Percentiles rank a stretch among this genome's conserved stretches.
These are phyloP conservation scores for Enteromius argenteus DNA, from an alignment of 2,797 vertebrate species.

Conservation along the genomic window DNA sequence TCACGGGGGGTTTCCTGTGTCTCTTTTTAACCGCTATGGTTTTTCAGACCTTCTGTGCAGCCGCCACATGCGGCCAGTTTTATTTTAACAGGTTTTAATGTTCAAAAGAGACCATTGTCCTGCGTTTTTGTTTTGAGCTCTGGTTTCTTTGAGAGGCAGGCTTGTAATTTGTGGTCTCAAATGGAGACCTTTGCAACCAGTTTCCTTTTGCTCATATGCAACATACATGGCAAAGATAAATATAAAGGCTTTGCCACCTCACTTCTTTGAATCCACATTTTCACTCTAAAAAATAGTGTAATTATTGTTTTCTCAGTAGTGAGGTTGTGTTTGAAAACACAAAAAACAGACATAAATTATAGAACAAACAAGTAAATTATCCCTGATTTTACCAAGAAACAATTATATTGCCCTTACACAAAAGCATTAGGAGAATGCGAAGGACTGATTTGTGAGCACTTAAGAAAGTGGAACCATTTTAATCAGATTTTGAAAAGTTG, in stretches of 20 bases:
- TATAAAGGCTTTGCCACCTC: conserved; percentile 52
- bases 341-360: conserved; percentile 27
- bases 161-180: conserved; percentile 67
- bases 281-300: conserved; percentile 20
- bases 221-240: conserved; percentile 52
- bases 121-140: conserved; percentile 54
- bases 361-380: not conserved
- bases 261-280: conserved; percentile 12
- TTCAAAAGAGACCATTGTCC: conserved; percentile 52
- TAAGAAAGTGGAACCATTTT: not conserved
- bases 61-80: conserved; percentile 5
- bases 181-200: conserved; percentile 58
- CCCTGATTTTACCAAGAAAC: not conserved
- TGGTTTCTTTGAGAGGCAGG: conserved; percentile 57
- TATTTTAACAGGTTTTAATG: conserved; percentile 48
- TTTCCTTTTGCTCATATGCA: conserved; percentile 53
- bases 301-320: conserved; percentile 47
- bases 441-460: not conserved
- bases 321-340: conserved; percentile 16
- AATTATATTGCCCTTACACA: not conserved
- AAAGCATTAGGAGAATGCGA: not conserved
- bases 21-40: conserved; percentile 3
- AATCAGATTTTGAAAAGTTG: not conserved
- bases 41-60: conserved; percentile 12
- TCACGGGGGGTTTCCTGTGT: conserved; percentile 24